Evolutionary conservation across 2,113 vertebrate genomes (phyloP).

Genomic region (Coptodon rendalli): DNA sequence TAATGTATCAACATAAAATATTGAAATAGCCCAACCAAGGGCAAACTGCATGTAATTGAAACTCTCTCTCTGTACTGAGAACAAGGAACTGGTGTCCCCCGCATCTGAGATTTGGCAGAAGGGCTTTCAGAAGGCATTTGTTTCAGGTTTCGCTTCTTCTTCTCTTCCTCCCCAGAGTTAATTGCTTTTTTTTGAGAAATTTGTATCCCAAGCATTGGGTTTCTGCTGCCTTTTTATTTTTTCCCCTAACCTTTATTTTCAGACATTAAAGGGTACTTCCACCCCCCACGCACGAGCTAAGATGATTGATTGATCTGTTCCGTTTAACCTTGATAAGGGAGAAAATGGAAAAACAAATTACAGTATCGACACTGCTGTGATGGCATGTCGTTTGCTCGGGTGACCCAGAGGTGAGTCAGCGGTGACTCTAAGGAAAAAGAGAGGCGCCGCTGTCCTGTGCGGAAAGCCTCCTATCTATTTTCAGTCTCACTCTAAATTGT

Average conservation of each 20-base stretch:
- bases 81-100: slow-evolving; percentile 61
- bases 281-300: slow-evolving; percentile 28
- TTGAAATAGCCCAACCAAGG: slow-evolving; percentile 70
- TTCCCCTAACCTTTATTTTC: slow-evolving; percentile 45
- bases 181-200: slow-evolving; percentile 70
- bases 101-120: slow-evolving; percentile 67
- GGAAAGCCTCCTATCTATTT: slow-evolving; percentile 7
- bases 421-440: slow-evolving; percentile 42
- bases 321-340: slow-evolving; percentile 77
- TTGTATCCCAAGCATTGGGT: slow-evolving; percentile 60
- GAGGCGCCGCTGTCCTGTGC: background rate
- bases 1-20: slow-evolving; percentile 75
- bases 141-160: slow-evolving; percentile 67
- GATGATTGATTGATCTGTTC: slow-evolving; percentile 79
- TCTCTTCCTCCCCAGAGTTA: slow-evolving; percentile 44
- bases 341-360: slow-evolving; percentile 74
- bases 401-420: slow-evolving; percentile 64
- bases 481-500: background rate
- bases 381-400: slow-evolving; percentile 59
- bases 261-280: slow-evolving; percentile 45
- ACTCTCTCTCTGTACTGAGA: slow-evolving; percentile 60
- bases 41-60: slow-evolving; percentile 74
- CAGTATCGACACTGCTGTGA: slow-evolving; percentile 70
- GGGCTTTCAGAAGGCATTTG: slow-evolving; percentile 75
- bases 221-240: slow-evolving; percentile 62